These are phyloP conservation scores for Rapana venosa DNA, from an alignment of 2,888 invertebrate species.

Conservation along the genomic window DNA sequence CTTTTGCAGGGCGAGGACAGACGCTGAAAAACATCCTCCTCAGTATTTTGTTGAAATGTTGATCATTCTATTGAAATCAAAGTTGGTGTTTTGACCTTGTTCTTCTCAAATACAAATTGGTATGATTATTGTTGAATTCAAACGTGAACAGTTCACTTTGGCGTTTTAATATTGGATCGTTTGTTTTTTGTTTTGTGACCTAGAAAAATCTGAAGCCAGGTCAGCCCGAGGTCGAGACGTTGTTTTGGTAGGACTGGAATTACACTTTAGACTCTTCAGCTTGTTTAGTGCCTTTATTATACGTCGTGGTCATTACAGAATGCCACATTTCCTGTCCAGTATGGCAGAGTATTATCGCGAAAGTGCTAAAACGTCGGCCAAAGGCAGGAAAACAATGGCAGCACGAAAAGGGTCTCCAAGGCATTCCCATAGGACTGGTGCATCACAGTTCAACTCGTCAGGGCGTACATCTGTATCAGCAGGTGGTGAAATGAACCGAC, in stretches of 20 bases:
- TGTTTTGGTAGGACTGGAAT: neutral
- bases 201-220: slow-evolving; percentile 6
- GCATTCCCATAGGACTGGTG: neutral
- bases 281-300: slow-evolving; percentile 8
- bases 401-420: slow-evolving; percentile 17
- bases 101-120: neutral
- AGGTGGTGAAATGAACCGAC: slow-evolving; percentile 5
- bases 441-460: neutral
- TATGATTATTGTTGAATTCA: neutral
- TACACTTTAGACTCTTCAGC: slow-evolving; percentile 4
- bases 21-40: slow-evolving; percentile 13
- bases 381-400: slow-evolving; percentile 34
- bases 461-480: neutral
- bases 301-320: neutral
- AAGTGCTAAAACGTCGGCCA: neutral
- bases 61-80: neutral
- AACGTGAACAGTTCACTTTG: neutral
- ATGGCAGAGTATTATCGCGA: slow-evolving; percentile 33
- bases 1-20: slow-evolving; percentile 29
- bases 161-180: neutral
- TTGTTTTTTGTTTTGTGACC: slow-evolving; percentile 23
- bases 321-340: slow-evolving; percentile 16
- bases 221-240: neutral
- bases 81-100: neutral
- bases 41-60: slow-evolving; percentile 10